phyloP scores from a whole-genome alignment of 37 sponge, comb jelly and placozoan genomes.

The Haliclona indistincta region DNA sequence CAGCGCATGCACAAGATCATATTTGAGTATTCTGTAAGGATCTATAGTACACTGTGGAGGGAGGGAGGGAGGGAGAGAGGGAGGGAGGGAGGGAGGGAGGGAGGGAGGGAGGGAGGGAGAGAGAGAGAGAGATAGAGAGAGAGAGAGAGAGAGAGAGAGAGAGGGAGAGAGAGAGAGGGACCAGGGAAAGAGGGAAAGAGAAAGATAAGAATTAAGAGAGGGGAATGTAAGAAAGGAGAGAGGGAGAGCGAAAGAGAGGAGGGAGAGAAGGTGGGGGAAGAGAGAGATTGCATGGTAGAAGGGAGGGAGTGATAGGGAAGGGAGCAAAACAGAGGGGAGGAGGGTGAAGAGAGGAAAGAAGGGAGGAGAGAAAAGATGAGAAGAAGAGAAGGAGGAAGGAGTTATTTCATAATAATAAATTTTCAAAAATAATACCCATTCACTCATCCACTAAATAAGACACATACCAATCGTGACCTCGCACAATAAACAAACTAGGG shows the following conservation, averaged over 20 bases:
- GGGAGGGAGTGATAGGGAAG: conserved; percentile 19
- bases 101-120: not conserved
- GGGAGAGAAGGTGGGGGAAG: not conserved
- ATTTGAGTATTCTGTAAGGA: conserved; percentile 80
- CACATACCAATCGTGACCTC: no score
- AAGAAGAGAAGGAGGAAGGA: conserved; percentile 8
- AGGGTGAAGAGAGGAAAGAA: not conserved
- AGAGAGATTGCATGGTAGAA: not conserved
- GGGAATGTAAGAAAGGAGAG: not conserved
- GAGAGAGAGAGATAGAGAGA: not conserved
- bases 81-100: not conserved
- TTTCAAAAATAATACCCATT: no score
- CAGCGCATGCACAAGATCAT: conserved; percentile 75
- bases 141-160: not conserved
- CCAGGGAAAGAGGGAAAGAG: not conserved
- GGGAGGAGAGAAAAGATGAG: conserved; percentile 3
- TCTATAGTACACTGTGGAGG: conserved; percentile 51
- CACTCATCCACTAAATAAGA: no score
- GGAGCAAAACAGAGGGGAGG: not conserved
- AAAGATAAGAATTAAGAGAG: no score
- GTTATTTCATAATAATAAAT: not conserved
- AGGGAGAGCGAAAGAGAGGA: not conserved
- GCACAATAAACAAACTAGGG: no score
- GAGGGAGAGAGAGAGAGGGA: no score
- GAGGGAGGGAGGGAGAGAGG: not conserved